Evolutionary conservation across 2,797 vertebrate species (phyloP).

Genomic region (Rhadinocentrus ornatus): DNA sequence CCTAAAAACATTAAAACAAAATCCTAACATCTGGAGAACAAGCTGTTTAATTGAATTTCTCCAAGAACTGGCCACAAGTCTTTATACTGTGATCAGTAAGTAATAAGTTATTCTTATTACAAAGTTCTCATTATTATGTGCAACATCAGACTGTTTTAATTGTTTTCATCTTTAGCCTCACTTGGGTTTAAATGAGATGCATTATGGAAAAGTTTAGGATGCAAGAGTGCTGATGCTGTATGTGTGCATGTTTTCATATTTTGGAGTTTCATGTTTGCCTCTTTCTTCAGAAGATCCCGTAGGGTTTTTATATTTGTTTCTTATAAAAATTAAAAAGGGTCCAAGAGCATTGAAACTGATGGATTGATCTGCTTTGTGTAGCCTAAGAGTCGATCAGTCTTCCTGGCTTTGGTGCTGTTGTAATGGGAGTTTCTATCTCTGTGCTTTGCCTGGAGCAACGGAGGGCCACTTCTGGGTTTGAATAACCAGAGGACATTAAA

Average conservation of each 20-base stretch:
- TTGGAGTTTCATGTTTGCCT: slow-evolving; percentile 20
- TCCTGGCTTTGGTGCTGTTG: slow-evolving; percentile 65
- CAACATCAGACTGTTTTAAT: neutral
- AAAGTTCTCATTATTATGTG: neutral
- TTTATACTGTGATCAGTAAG: no score
- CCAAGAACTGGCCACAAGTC: no score
- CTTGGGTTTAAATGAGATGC: neutral
- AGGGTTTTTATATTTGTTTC: slow-evolving; percentile 37
- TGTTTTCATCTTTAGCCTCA: neutral
- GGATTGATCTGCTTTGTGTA: slow-evolving; percentile 78
- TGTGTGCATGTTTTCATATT: slow-evolving; percentile 25
- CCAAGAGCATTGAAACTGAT: slow-evolving; percentile 65
- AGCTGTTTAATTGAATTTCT: neutral
- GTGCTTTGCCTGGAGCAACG: slow-evolving; percentile 40
- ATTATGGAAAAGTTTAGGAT: neutral
- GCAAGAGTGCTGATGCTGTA: slow-evolving; percentile 18
- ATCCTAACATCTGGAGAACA: no score
- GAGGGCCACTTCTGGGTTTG: slow-evolving; percentile 48
- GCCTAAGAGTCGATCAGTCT: slow-evolving; percentile 81
- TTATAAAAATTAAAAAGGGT: slow-evolving; percentile 47
- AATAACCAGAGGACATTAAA: slow-evolving; percentile 63
- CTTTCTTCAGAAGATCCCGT: slow-evolving; percentile 32
- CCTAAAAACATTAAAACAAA: neutral
- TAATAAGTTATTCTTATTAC: neutral
- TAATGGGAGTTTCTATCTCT: slow-evolving; percentile 63